Evolutionary conservation across 1,140 invertebrate species (phyloP), one percentile per base, ranked within the genome.

Genomic region (Sitobion miscanthi): DNA sequence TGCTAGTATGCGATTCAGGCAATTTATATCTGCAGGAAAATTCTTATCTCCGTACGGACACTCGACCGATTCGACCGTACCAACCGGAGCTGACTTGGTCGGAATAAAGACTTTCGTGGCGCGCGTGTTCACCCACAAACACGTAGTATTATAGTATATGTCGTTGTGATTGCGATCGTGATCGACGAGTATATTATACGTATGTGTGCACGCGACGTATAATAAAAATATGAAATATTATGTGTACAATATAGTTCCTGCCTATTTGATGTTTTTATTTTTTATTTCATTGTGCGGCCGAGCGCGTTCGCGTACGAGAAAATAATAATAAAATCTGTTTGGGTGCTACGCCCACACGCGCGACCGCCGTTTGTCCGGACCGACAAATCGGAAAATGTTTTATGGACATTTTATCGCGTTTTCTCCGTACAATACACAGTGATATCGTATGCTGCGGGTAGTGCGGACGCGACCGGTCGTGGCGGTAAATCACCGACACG

Each of bases 351-450:
- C 88, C 88, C 88, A 57, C 88, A 54, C 35, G 8, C 52, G 52
- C 52, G 35, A 90, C 9, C 52, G 35, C 38, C 38, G 52, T 42
- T 89, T 14, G 49, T 54, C 88, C 9, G 52, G 88, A 38, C 17
- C 35, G 88, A 90, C 88, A 30, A 90, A 90, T 57, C 88, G 88
- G 52, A 57, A 90, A 90, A 57, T 20, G 88, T 57, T 90, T 57
- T 57, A 42, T 17, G 62, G 30, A 5, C 62, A n/a, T 69, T 54
- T 42, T 54, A 23, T 88, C n/a, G 47, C n/a, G 49, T 54, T 49
- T 38, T 25, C 30, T 54, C 54, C 47, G 47, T 54, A 20, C 38
- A 20, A 21, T 7, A 49, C 30, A 49, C 4, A 35, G 35, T 35
- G 35, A 35, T 35, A 35, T 35, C 35, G 4, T 52, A 38, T 38